Base-by-base conservation (phyloP, 2,888 invertebrate species). In the Sarcophaga carnaria region DNA sequence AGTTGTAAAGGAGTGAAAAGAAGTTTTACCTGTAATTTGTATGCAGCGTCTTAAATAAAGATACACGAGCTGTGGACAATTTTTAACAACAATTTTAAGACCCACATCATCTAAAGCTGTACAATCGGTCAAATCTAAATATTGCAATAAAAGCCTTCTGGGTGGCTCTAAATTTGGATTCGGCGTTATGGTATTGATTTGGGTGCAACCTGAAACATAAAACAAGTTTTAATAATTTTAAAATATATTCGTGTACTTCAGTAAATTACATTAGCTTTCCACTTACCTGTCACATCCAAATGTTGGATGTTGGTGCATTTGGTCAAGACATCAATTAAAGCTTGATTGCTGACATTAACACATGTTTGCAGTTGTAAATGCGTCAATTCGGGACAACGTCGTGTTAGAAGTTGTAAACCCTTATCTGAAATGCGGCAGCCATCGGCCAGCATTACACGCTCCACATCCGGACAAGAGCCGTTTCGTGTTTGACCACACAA, bases 111-210 rank as follows among this genome's bases (percentile, higher is more conserved):
- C 97, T 64, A 98, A 95, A 22, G 96, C 95, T 83, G 96, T 95
- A 92, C 98, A 98, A 93, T 98, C 98, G 6, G 98, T 98, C 90
- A 98, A 95, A 94, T 98, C 98, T 89, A 98, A 95, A 93, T 97
- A 97, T 92, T 98, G 97, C 67, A 98, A 94, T 67, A 97, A 95
- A 17, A 98, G 95, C 76, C 96, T 94, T 80, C 96, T 93, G 0
- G 95, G 94, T 8, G 95, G 95, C 88, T 96, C 95, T 87, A 96
- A 94, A 75, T 95, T 94, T 89, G 95, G 95, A 89, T 95, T 95
- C 90, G 96, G 95, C 90, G 95, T 96, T 37, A 97, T 96, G 94
- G 97, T 97, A 89, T 97, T 96, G 88, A 97, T 95, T 92, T 96
- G 92, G 45, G 96, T 95, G 93, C 97, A 97, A 84, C 97, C 96